These are phyloP conservation scores for Marmota monax DNA, from an alignment of 2,113 vertebrate genomes.

Conservation along the genomic window DNA sequence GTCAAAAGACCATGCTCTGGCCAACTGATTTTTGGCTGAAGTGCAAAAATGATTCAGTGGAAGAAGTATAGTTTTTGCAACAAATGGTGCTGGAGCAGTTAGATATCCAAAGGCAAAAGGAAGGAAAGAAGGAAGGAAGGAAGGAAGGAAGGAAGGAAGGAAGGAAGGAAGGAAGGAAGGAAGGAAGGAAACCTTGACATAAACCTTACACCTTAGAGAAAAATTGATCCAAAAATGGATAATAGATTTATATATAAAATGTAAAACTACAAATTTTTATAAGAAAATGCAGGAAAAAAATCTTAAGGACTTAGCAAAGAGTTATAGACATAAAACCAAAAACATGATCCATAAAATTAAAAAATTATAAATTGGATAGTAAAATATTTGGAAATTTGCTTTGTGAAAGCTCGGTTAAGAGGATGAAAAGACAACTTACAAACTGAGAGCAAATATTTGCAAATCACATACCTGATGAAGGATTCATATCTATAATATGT, in stretches of 20 bases:
- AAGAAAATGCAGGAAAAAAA: neutral
- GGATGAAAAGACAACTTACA: neutral
- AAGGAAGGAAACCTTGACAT: neutral
- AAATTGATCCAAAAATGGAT: slow-evolving; percentile 12
- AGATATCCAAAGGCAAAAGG: neutral
- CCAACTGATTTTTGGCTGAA: neutral
- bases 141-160: too few relatives aligned
- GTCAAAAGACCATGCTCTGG: neutral
- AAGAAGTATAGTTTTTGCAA: neutral
- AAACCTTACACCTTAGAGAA: neutral
- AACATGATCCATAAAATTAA: slow-evolving; percentile 7
- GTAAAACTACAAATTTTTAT: neutral
- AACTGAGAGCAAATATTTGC: neutral
- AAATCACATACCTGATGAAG: neutral
- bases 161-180: neutral
- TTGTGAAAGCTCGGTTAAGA: neutral
- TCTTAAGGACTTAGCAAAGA: neutral
- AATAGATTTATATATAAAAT: neutral
- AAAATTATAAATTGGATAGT: neutral
- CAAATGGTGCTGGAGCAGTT: neutral
- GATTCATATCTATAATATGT: neutral
- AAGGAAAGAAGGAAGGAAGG: too few relatives aligned
- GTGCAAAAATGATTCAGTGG: neutral
- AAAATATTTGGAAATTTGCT: neutral
- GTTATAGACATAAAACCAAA: neutral